A percentile compares a stretch with the other conserved stretches of the same genome.
Conservation (phyloP, 2,113 vertebrate genomes). For the Rhabdomys dilectus region DNA sequence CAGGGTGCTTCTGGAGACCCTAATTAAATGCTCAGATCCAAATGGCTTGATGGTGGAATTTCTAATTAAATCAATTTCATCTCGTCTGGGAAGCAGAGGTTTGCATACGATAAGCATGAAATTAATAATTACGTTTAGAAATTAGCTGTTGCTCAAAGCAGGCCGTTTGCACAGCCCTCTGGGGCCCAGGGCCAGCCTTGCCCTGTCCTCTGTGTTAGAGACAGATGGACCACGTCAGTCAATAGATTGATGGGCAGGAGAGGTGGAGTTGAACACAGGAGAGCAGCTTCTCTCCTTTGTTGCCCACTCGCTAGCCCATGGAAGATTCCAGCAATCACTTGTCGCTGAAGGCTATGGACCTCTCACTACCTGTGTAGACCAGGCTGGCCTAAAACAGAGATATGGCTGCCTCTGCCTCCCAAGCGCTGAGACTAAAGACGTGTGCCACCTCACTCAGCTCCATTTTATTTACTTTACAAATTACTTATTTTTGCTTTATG, state of each 20-base stretch:
- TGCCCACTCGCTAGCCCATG: fast-evolving
- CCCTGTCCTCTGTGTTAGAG: slow-evolving; percentile 34
- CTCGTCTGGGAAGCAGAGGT: slow-evolving; percentile 83
- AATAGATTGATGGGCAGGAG: background rate
- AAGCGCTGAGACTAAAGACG: background rate
- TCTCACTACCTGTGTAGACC: background rate
- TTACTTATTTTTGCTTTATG: background rate
- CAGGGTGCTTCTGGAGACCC: slow-evolving; percentile 61
- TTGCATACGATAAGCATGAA: slow-evolving; percentile 86
- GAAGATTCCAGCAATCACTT: fast-evolving
- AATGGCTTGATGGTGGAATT: slow-evolving; percentile 85
- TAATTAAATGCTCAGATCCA: slow-evolving; percentile 87
- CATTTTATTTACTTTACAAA: background rate
- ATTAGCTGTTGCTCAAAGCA: slow-evolving; percentile 76
- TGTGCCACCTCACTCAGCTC: fast-evolving
- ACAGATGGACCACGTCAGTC: slow-evolving; percentile 37
- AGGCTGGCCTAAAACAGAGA: background rate
- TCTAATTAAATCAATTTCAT: slow-evolving; percentile 90
- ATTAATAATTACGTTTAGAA: slow-evolving; percentile 86
- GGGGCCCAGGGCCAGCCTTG: slow-evolving; percentile 18
- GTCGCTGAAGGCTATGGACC: background rate
- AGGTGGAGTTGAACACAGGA: fast-evolving
- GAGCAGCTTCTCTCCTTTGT: background rate
- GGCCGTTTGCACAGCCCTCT: slow-evolving; percentile 47
- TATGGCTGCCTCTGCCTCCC: background rate